Evolutionary conservation across 2,113 vertebrate genomes (phyloP).

Genomic region (Silurus meridionalis): DNA sequence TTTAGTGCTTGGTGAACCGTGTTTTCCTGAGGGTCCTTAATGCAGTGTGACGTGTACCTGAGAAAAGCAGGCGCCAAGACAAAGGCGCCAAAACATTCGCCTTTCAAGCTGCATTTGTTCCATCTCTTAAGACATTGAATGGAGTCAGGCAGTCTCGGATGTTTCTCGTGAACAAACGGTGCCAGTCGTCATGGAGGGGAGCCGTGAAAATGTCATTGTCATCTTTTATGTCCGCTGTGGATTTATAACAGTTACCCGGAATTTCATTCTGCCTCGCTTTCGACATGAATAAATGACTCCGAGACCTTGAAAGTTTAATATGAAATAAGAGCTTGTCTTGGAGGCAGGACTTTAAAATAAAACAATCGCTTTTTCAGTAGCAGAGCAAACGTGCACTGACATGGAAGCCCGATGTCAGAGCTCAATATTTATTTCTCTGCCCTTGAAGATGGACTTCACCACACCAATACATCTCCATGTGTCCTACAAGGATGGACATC

Average conservation of each 20-base stretch:
- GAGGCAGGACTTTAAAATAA: slow-evolving; percentile 67
- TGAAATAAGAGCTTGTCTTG: slow-evolving; percentile 72
- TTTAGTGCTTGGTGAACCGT: slow-evolving; percentile 8
- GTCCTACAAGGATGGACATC: slow-evolving; percentile 68
- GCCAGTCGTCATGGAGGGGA: slow-evolving; percentile 54
- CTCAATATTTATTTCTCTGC: slow-evolving; percentile 73
- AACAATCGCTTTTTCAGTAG: slow-evolving; percentile 72
- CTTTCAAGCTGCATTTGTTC: slow-evolving; percentile 72
- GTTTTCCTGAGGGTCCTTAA: slow-evolving; percentile 58
- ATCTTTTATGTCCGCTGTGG: slow-evolving; percentile 68
- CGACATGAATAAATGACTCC: slow-evolving; percentile 74
- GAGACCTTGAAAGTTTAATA: slow-evolving; percentile 78
- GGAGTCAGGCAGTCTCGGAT: slow-evolving; percentile 63
- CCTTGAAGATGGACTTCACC: slow-evolving; percentile 66
- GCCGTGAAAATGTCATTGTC: slow-evolving; percentile 68
- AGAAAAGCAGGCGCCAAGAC: slow-evolving; percentile 61
- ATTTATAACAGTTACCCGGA: slow-evolving; percentile 72
- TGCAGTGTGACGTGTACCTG: slow-evolving; percentile 54
- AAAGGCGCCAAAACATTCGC: slow-evolving; percentile 62
- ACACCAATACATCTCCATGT: slow-evolving; percentile 67
- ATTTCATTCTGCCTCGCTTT: slow-evolving; percentile 67
- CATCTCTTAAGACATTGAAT: slow-evolving; percentile 70
- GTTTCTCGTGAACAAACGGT: slow-evolving; percentile 64
- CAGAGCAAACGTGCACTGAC: slow-evolving; percentile 58
- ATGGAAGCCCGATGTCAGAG: slow-evolving; percentile 59